Percentiles rank a stretch among this genome's conserved stretches.
These are phyloP conservation scores for Carlito syrichta DNA, from an alignment of 2,113 vertebrate genomes.

Conservation along the genomic window DNA sequence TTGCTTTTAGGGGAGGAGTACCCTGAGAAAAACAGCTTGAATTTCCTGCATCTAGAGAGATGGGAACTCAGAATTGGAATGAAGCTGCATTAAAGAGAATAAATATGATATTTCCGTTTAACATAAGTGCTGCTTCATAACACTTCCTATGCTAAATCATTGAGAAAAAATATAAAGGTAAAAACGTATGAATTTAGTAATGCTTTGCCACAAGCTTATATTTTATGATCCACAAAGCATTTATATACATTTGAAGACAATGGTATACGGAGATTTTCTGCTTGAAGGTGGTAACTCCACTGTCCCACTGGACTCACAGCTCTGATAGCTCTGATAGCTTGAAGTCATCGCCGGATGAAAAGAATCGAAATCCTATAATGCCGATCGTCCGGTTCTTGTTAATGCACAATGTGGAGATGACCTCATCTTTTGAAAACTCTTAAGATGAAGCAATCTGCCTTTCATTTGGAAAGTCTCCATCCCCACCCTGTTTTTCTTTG, in stretches of 20 bases:
- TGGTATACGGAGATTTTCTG: neutral
- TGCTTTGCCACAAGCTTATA: neutral
- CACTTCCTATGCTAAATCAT: neutral
- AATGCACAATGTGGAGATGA: neutral
- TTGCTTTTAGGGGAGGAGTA: neutral
- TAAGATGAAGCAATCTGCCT: neutral
- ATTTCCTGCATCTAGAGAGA: neutral
- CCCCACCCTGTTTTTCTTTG: neutral
- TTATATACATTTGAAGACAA: neutral
- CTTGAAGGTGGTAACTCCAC: neutral
- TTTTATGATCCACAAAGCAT: neutral
- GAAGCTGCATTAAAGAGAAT: neutral
- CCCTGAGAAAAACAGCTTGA: neutral
- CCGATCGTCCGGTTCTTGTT: neutral
- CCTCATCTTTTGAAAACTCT: neutral
- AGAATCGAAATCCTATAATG: neutral
- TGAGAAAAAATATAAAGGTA: neutral
- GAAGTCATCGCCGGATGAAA: neutral
- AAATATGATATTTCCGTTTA: neutral
- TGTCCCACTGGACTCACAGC: neutral
- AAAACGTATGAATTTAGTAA: neutral
- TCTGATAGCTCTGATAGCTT: neutral
- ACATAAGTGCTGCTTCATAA: neutral
- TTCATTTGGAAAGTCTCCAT: neutral
- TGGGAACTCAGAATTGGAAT: neutral